Evolutionary conservation across 2,797 vertebrate genomes (phyloP).

Genomic region (Esox masquinongy): DNA sequence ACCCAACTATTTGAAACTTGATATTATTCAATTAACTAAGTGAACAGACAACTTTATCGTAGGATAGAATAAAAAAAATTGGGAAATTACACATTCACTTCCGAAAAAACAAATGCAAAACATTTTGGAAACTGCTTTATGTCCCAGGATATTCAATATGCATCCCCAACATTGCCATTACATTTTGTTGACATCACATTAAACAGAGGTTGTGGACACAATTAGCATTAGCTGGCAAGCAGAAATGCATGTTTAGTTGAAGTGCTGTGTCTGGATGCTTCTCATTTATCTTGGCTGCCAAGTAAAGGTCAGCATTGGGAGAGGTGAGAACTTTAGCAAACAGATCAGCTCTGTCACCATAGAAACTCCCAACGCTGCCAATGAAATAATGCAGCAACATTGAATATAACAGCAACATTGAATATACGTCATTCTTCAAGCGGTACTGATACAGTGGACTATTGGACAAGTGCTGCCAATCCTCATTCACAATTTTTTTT

Average conservation of each 20-base stretch:
- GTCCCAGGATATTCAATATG: slow-evolving; percentile 33
- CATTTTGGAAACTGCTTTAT: slow-evolving; percentile 39
- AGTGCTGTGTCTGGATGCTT: slow-evolving; percentile 65
- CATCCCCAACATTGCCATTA: slow-evolving; percentile 45
- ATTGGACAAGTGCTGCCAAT: not conserved
- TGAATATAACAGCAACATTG: not conserved
- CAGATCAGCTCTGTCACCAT: slow-evolving; percentile 4
- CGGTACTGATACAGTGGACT: not conserved
- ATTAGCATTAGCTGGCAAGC: slow-evolving; percentile 57
- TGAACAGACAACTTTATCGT: too few relatives aligned
- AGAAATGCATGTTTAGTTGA: slow-evolving; percentile 68
- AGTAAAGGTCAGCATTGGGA: slow-evolving; percentile 66
- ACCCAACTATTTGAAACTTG: too few relatives aligned
- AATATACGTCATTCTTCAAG: not conserved
- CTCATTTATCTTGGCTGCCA: slow-evolving; percentile 74
- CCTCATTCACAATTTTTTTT: not conserved
- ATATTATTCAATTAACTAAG: too few relatives aligned
- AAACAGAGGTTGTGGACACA: slow-evolving; percentile 64
- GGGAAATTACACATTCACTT: not conserved
- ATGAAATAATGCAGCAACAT: not conserved
- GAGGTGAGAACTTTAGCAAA: slow-evolving; percentile 67
- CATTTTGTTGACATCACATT: slow-evolving; percentile 50
- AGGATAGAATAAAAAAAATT: not conserved
- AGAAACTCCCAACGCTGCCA: not conserved
- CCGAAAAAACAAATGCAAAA: not conserved